Conservation (phyloP, 2,113 vertebrate species). For the Dermatemys mawii region DNA sequence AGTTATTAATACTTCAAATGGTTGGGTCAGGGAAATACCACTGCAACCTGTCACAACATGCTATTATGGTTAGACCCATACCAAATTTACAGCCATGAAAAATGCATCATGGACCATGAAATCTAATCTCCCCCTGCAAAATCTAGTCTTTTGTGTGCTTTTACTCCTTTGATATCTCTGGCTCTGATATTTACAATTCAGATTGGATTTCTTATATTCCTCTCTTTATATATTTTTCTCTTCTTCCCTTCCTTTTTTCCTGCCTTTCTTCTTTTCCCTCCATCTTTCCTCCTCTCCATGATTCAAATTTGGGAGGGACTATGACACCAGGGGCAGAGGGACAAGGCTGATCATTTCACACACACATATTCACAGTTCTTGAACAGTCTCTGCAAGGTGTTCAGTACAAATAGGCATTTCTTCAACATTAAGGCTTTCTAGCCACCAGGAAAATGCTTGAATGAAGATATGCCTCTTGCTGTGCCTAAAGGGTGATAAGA, state of each 20-base stretch:
- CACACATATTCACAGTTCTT: rapidly evolving
- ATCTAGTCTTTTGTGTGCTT: too few relatives aligned
- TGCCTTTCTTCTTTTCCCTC: not conserved
- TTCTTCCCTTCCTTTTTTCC: not conserved
- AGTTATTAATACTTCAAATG: not conserved
- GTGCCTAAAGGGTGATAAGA: not conserved
- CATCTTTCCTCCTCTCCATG: not conserved
- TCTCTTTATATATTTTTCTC: not conserved
- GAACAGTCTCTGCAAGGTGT: not conserved
- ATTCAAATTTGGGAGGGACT: not conserved
- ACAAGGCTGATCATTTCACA: not conserved
- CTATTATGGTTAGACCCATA: too few relatives aligned
- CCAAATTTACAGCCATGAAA: too few relatives aligned
- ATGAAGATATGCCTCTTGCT: not conserved
- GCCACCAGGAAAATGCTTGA: rapidly evolving
- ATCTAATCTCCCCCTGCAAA: too few relatives aligned
- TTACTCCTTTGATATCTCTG: not conserved
- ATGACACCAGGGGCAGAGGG: not conserved
- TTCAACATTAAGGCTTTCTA: not conserved
- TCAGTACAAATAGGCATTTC: not conserved
- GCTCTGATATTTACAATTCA: not conserved
- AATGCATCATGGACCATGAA: too few relatives aligned
- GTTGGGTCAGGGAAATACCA: not conserved
- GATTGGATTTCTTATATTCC: not conserved
- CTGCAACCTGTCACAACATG: not conserved